Conservation (phyloP, 2,113 vertebrate species). For the Syngnathus scovelli region DNA sequence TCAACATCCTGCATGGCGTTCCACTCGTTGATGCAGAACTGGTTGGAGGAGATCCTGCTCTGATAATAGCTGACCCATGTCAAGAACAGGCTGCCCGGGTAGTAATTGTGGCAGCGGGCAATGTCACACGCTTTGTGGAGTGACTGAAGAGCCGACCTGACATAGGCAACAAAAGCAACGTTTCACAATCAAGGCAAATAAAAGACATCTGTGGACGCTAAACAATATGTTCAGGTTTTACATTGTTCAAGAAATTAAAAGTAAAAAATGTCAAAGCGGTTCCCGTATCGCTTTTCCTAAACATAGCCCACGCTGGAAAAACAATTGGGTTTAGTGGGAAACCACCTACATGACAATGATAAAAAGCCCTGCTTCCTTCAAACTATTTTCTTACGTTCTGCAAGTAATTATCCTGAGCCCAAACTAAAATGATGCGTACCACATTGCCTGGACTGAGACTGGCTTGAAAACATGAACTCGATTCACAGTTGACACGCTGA, state of each 20-base stretch:
- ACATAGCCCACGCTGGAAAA: too few relatives aligned
- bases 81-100: constrained; percentile 94
- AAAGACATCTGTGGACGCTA: too few relatives aligned
- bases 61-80: constrained; percentile 99
- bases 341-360: too few relatives aligned
- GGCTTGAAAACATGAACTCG: constrained; percentile 97
- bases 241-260: too few relatives aligned
- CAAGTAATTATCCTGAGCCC: not conserved
- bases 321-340: too few relatives aligned
- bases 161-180: not conserved
- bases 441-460: constrained; percentile 97
- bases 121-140: constrained; percentile 95
- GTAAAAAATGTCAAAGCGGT: too few relatives aligned
- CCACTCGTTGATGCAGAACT: constrained; percentile 93
- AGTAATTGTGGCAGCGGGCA: constrained; percentile 92
- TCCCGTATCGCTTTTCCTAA: too few relatives aligned
- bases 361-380: not conserved
- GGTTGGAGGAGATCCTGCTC: constrained; percentile 89
- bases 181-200: not conserved
- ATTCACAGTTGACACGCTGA: constrained; percentile 94
- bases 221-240: too few relatives aligned
- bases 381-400: not conserved
- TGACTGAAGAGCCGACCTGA: constrained; percentile 93
- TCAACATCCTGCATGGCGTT: constrained; percentile 97
- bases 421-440: constrained; percentile 70